Base-by-base conservation (phyloP, 1,140 invertebrate species). In the Danaus plexippus region DNA sequence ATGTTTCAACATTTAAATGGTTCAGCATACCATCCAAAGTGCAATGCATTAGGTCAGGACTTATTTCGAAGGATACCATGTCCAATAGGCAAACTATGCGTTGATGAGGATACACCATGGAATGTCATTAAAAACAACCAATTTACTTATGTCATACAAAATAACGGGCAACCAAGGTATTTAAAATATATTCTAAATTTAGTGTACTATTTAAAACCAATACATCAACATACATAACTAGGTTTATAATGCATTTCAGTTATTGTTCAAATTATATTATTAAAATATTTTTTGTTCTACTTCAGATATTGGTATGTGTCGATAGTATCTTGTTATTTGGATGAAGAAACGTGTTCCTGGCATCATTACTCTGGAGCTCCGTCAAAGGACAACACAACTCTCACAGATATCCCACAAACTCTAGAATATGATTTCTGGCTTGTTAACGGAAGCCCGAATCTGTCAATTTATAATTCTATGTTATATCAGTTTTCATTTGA, bases 401-500 rank as follows among this genome's bases (percentile, higher is more conserved):
- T 79, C 45, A 82, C 71, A 18, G 63, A 78, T 6, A 71, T 54
- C 40, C 73, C 79, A 11, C 81, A 87, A 61, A 73, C 59, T 44
- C 83, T 98, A 11, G 87, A 95, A 43, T 99, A 98, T 85, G 95
- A 99, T 81, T 94, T 99, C 59, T 97, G 96, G 93, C 88, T 99
- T 18, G 97, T 98, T 0, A 99, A 99, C 89, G 96, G 97, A 45
- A 95, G 97, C 87, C 97, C 97, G 0, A 95, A 96, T 71, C 89
- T 90, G 59, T 94, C 92, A 54, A 90, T 91, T 15, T 92, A 92
- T 61, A 97, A 96, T 83, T 94, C 93, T 57, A 90, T 98, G 68
- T 92, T 95, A 59, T 97, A 97, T 88, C 97, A 99, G 81, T 98
- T 98, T 82, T 98, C 97, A 2, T 98, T 97, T 88, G 97, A 99